phyloP scores from a whole-genome alignment of 2,113 vertebrate genomes.

The Oncorhynchus tshawytscha region DNA sequence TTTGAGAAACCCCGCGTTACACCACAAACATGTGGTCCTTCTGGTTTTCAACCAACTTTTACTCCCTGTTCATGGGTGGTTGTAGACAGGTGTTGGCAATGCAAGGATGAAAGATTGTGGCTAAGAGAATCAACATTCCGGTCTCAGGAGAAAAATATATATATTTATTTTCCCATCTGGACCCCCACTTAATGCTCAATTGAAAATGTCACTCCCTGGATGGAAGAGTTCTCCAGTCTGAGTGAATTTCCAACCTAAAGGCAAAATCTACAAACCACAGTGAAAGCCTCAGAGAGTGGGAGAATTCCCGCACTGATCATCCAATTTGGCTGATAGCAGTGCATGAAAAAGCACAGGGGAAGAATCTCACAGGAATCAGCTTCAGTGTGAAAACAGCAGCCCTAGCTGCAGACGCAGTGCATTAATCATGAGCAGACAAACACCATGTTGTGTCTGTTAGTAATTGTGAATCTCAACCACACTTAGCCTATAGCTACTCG shows the following conservation, averaged over 20 bases:
- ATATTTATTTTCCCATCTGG: conserved; percentile 14
- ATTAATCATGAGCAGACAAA: conserved; percentile 73
- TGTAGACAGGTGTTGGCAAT: not conserved
- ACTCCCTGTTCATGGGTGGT: not conserved
- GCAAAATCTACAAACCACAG: conserved; percentile 69
- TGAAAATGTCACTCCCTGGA: conserved; percentile 46
- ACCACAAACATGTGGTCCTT: not conserved
- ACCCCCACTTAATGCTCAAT: conserved; percentile 52
- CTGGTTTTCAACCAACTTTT: not conserved
- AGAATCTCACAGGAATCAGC: conserved; percentile 52
- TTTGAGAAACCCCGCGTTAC: too few species aligned
- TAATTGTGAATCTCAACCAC: conserved; percentile 71
- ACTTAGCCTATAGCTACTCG: conserved; percentile 70
- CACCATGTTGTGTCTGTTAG: conserved; percentile 71
- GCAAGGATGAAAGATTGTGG: conserved; percentile 12
- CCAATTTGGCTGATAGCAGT: conserved; percentile 67
- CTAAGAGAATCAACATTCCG: conserved; percentile 38
- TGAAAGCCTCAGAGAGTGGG: conserved; percentile 54
- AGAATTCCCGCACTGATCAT: conserved; percentile 71
- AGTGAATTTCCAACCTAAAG: conserved; percentile 69
- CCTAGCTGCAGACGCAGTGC: conserved; percentile 57
- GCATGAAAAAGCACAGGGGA: conserved; percentile 22
- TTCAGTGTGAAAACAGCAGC: conserved; percentile 19
- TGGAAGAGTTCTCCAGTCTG: conserved; percentile 48
- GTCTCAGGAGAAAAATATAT: not conserved